Percentiles rank a stretch among this genome's conserved stretches.
These are phyloP conservation scores for Spongilla lacustris DNA, from an alignment of 37 sponge, comb jelly and placozoan species.

Conservation along the genomic window DNA sequence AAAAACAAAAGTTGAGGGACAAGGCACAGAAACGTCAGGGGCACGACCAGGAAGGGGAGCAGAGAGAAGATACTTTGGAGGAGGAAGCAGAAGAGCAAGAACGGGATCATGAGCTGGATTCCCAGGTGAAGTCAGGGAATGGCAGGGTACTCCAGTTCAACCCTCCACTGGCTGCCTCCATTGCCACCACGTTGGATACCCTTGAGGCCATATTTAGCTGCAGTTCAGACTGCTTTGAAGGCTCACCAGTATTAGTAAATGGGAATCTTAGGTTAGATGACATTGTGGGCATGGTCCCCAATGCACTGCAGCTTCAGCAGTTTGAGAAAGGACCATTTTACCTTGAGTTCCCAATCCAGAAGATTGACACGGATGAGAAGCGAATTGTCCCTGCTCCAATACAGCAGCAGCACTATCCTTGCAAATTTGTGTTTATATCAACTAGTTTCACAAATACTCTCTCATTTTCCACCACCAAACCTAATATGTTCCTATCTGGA, in stretches of 20 bases:
- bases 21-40: no score
- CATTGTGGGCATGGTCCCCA: constrained; percentile 40
- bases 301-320: constrained; percentile 30
- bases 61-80: background rate
- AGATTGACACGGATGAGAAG: constrained; percentile 14
- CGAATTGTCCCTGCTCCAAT: no score
- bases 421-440: background rate
- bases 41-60: background rate
- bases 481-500: background rate
- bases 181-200: background rate
- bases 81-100: background rate
- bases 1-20: constrained; percentile 67
- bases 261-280: background rate
- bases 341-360: constrained; percentile 71
- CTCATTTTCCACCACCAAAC: background rate
- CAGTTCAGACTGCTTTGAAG: constrained; percentile 23
- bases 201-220: background rate
- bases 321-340: constrained; percentile 44
- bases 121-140: constrained; percentile 1
- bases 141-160: constrained; percentile 17
- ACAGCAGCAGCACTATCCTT: background rate
- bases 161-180: background rate
- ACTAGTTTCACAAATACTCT: background rate
- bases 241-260: background rate
- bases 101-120: background rate